Evolutionary conservation across 2,797 vertebrate species (phyloP), one percentile per base, ranked within the genome.

Genomic region (Rhodeus uyekii): DNA sequence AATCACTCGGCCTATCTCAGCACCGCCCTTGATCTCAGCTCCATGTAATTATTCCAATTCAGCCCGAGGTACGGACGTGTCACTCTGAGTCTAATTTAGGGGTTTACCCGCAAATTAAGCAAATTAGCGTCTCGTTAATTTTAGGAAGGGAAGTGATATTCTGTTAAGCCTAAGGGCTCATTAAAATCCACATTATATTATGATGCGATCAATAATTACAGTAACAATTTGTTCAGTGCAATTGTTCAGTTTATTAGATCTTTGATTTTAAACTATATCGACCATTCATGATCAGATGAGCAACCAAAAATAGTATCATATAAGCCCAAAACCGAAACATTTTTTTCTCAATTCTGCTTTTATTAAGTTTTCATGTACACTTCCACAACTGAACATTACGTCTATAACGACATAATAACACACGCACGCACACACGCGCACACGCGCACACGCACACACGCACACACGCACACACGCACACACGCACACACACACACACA

Each of bases 101-200:
- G 90, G 68, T 92, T 90, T 88, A 91, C 44, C 80, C 87, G 80
- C 90, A 92, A 94, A 93, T 94, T 89, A 92, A 90, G 82, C 85
- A 91, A 92, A 95, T 95, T 92, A 93, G 88, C 77, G 77, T 91
- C 90, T 93, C 93, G 91, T 95, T 94, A 93, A 92, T 93, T 92
- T 90, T 75, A 86, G 88, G 81, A 89, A 89, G 87, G 89, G 92
- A 93, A 94, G 91, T 92, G 87, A 92, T 92, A 91, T 91, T 90
- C 86, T 83, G 86, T 89, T 92, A 89, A 87, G 87, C 88, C 89
- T 71, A 86, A 88, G 78, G 91, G 83, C 85, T 93, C 91, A 93
- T 94, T 94, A 94, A 89, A 90, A 87, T 78, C 58, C 91, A 88
- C 92, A 88, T 89, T 78, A 77, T 84, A 81, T 83, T 84, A 38